These are phyloP conservation scores for Lutraria lutraria DNA, from an alignment of 2,888 invertebrate species.

Conservation along the genomic window DNA sequence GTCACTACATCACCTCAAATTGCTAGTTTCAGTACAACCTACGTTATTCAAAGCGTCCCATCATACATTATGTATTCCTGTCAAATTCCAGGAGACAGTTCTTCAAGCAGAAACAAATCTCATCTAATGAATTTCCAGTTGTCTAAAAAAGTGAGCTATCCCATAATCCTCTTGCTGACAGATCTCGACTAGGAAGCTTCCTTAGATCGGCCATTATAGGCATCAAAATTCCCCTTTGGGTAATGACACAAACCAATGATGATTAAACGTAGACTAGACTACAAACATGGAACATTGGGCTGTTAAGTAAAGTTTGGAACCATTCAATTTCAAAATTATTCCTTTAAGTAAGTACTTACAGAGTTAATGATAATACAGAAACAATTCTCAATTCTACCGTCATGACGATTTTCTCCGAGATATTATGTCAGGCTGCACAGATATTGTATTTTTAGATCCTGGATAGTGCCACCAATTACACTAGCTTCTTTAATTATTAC, in stretches of 20 bases:
- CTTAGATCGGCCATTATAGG: neutral
- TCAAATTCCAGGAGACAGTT: neutral
- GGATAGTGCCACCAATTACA: neutral
- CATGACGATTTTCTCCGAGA: neutral
- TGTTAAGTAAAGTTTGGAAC: neutral
- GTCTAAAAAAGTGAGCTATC: neutral
- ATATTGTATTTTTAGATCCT: neutral
- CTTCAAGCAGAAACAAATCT: constrained; percentile 20
- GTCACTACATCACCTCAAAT: neutral
- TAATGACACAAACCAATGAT: neutral
- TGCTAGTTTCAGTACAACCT: neutral
- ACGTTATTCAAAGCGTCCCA: neutral
- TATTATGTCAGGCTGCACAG: neutral
- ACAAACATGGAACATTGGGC: neutral
- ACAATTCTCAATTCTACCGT: neutral
- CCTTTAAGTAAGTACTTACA: neutral
- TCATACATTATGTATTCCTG: neutral
- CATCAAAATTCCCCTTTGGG: neutral
- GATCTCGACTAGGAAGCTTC: neutral
- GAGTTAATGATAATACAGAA: neutral
- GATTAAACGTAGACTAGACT: neutral
- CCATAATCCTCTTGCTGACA: neutral
- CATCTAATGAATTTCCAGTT: constrained; percentile 18
- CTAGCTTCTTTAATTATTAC: neutral
- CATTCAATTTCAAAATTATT: constrained; percentile 3